Evolutionary conservation across 2,797 vertebrate species (phyloP).

Genomic region (Enteromius afrohamiltoni): DNA sequence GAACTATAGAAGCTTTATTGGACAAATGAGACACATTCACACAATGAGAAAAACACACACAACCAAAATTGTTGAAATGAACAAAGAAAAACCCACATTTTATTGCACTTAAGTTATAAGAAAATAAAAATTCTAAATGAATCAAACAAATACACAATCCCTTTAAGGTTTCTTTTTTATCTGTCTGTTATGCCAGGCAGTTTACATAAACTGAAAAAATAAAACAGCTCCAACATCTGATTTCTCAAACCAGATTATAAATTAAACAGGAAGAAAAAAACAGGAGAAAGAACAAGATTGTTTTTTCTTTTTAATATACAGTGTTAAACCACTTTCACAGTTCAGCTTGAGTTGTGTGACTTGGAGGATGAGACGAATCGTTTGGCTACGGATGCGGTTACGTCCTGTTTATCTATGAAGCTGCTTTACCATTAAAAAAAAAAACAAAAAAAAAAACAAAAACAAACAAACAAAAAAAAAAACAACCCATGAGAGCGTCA

Average conservation of each 20-base stretch:
- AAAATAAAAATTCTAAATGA: conserved; percentile 99
- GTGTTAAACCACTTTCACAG: conserved; percentile 99
- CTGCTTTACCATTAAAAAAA: conserved; percentile 75
- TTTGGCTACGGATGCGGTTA: conserved; percentile 82
- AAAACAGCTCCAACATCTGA: conserved; percentile 97
- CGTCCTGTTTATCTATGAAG: conserved; percentile 74
- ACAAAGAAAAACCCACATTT: conserved; percentile 87
- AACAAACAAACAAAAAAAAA: not conserved
- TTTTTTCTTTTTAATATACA: conserved; percentile 93
- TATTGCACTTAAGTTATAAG: conserved; percentile 99
- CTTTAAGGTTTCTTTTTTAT: conserved; percentile 92
- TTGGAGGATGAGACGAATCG: conserved; percentile 94
- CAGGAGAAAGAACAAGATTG: conserved; percentile 88
- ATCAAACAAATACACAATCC: conserved; percentile 99
- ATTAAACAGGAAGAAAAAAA: conserved; percentile 81
- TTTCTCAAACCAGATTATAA: conserved; percentile 99
- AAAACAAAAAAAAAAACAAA: not conserved
- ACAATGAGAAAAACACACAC: conserved; percentile 83
- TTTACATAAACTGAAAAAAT: conserved; percentile 96
- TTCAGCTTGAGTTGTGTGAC: conserved; percentile 99
- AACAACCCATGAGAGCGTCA: conserved; percentile 52
- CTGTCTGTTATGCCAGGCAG: conserved; percentile 97
- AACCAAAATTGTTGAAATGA: conserved; percentile 83
- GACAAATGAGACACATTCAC: conserved; percentile 79
- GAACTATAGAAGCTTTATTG: conserved; percentile 84